These are phyloP conservation scores for Palloptera scutellata DNA, from an alignment of 2,888 invertebrate genomes.

Conservation along the genomic window DNA sequence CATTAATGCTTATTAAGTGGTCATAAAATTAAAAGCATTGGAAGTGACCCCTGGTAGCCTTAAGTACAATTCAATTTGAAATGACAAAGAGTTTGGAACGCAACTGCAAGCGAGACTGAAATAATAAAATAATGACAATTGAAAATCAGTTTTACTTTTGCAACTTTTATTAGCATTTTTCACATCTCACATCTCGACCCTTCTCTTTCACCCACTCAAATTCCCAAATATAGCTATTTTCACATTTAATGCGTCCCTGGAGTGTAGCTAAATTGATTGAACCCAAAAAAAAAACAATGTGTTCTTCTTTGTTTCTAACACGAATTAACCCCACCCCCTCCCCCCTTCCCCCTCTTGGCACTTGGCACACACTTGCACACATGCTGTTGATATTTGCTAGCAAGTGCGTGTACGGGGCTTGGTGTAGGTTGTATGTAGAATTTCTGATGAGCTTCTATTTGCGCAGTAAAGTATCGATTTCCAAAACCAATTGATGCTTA, in stretches of 20 bases:
- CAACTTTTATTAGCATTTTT: too few relatives aligned
- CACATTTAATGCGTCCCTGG: conserved; percentile 19
- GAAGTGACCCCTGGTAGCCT: too few relatives aligned
- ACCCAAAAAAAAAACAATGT: background rate
- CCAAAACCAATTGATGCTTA: background rate
- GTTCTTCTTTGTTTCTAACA: background rate
- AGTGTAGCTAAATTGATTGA: conserved; percentile 25
- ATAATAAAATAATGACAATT: too few relatives aligned
- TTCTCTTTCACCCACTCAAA: background rate
- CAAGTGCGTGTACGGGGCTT: background rate
- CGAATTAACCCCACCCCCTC: background rate
- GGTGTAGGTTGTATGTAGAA: background rate
- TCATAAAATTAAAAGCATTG: too few relatives aligned
- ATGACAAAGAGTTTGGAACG: too few relatives aligned
- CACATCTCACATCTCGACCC: too few relatives aligned
- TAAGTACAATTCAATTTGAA: too few relatives aligned
- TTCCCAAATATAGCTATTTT: background rate
- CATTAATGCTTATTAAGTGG: background rate
- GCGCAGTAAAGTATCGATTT: too few relatives aligned
- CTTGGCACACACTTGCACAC: conserved; percentile 4
- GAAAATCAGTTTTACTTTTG: too few relatives aligned
- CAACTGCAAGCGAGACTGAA: too few relatives aligned
- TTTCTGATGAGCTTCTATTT: background rate
- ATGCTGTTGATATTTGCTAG: conserved; percentile 1
- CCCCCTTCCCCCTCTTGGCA: background rate